Evolutionary conservation across 2,797 vertebrate species (phyloP).

Genomic region (Cetoscarus ocellatus): DNA sequence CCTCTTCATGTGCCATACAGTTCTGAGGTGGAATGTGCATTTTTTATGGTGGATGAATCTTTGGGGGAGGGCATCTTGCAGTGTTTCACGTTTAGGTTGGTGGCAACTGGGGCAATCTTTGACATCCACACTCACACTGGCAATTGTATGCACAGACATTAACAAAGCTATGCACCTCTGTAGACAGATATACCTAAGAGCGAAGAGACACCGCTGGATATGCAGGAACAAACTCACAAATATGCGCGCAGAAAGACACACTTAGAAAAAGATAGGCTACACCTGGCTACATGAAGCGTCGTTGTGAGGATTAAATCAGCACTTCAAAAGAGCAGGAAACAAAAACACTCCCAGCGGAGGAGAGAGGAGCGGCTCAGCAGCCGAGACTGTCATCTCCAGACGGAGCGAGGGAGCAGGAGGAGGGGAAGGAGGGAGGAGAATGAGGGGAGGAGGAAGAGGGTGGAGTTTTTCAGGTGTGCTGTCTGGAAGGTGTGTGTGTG

Average conservation of each 20-base stretch:
- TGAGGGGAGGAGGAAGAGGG: slow-evolving; percentile 60
- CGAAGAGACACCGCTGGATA: slow-evolving; percentile 40
- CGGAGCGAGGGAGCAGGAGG: slow-evolving; percentile 51
- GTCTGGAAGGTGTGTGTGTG: slow-evolving; percentile 58
- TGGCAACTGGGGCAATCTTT: slow-evolving; percentile 77
- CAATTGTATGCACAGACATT: slow-evolving; percentile 51
- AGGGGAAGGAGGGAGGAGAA: slow-evolving; percentile 48
- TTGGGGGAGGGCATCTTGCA: slow-evolving; percentile 77
- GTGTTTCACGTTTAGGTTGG: slow-evolving; percentile 67
- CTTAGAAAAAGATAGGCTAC: slow-evolving; percentile 73
- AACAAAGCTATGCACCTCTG: slow-evolving; percentile 65
- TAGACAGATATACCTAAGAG: slow-evolving; percentile 50
- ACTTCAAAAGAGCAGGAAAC: slow-evolving; percentile 87
- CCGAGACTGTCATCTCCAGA: slow-evolving; percentile 81
- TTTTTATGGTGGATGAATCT: slow-evolving; percentile 78
- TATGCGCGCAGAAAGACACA: slow-evolving; percentile 57
- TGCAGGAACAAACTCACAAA: slow-evolving; percentile 52
- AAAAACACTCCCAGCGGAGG: slow-evolving; percentile 82
- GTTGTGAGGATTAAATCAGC: slow-evolving; percentile 86
- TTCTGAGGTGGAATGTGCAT: slow-evolving; percentile 64
- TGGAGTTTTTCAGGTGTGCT: slow-evolving; percentile 75
- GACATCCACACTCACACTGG: slow-evolving; percentile 63
- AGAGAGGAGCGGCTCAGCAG: slow-evolving; percentile 71
- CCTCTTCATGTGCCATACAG: slow-evolving; percentile 61
- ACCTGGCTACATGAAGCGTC: slow-evolving; percentile 80